Conservation (phyloP, 2,113 vertebrate genomes). For the Poeciliopsis occidentalis region DNA sequence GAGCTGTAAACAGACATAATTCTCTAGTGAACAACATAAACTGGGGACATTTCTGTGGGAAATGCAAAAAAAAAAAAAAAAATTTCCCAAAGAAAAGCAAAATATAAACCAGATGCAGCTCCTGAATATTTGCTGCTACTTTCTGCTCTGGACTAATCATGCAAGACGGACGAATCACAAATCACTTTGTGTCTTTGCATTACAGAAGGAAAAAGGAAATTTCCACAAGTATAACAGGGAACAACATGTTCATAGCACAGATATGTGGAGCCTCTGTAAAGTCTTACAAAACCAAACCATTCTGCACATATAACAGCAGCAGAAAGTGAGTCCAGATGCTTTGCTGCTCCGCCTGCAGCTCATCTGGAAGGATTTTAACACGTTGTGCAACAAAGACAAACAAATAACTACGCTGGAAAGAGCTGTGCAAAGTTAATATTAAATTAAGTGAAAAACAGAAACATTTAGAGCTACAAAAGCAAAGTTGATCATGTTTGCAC, state of each 20-base stretch:
- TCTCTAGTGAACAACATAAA: neutral
- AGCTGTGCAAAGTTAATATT: neutral
- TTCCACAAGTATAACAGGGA: neutral
- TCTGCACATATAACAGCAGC: neutral
- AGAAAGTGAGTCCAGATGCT: conserved; percentile 1
- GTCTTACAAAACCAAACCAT: neutral
- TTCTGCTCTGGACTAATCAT: neutral
- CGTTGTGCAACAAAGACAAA: neutral
- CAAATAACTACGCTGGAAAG: neutral
- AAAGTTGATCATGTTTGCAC: neutral
- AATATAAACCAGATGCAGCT: neutral
- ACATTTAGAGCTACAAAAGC: neutral
- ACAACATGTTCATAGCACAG: neutral
- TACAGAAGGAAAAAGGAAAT: neutral
- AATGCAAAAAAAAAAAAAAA: neutral
- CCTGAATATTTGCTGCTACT: neutral
- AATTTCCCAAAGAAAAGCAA: neutral
- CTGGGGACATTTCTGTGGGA: neutral
- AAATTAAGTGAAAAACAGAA: neutral
- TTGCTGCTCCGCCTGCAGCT: neutral
- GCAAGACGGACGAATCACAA: neutral
- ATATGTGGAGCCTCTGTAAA: neutral
- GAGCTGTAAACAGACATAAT: neutral
- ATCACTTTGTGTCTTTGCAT: neutral
- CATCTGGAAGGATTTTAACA: neutral